These are phyloP conservation scores for Microcebus tavaratra DNA, from an alignment of 2,113 vertebrate species.

Conservation along the genomic window DNA sequence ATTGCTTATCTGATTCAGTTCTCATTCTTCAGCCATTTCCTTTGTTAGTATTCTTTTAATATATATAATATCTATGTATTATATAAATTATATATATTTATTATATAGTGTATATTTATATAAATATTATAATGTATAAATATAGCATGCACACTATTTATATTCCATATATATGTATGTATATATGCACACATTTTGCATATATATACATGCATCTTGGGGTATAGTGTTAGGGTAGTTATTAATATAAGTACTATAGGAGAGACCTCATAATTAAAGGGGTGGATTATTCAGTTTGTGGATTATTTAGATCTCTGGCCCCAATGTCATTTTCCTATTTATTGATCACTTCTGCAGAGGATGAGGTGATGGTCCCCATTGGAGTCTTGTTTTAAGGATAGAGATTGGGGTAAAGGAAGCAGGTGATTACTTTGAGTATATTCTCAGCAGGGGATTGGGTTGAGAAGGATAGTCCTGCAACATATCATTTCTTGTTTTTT, in stretches of 20 bases:
- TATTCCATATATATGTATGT: neutral
- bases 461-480: neutral
- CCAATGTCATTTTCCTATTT: neutral
- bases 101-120: neutral
- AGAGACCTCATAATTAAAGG: neutral
- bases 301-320: neutral
- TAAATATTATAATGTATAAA: too few species aligned
- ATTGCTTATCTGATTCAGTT: neutral
- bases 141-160: neutral
- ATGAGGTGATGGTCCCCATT: neutral
- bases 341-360: neutral
- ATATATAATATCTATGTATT: too few species aligned
- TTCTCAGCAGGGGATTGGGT: neutral
- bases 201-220: neutral
- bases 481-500: neutral
- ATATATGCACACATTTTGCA: neutral
- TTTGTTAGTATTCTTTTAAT: neutral
- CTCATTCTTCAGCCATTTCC: neutral
- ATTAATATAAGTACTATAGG: neutral
- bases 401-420: neutral
- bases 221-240: neutral
- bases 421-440: neutral
- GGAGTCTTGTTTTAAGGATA: neutral
- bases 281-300: neutral
- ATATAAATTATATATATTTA: too few species aligned